Percentiles rank a stretch among this genome's conserved stretches.
Conservation (phyloP, 2,113 vertebrate species). For the Lepisosteus osseus region DNA sequence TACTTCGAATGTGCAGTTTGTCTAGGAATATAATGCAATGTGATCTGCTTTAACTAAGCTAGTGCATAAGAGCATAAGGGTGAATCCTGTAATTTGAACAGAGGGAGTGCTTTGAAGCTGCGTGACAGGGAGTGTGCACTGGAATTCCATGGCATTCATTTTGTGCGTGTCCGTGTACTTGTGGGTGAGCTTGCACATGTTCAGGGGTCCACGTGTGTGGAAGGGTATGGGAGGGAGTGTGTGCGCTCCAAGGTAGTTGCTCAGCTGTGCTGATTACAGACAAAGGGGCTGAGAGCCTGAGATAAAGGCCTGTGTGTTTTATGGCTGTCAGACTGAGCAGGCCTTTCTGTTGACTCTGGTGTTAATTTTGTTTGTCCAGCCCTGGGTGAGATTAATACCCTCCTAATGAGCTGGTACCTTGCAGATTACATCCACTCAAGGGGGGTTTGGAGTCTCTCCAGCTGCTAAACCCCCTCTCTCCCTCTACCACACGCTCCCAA, state of each 20-base stretch:
- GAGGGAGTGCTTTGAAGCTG: too few relatives aligned
- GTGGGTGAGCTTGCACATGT: background rate
- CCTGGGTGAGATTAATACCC: constrained; percentile 56
- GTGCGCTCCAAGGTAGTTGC: background rate
- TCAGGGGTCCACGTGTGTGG: constrained; percentile 9
- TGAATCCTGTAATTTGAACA: too few relatives aligned
- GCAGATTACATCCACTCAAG: constrained; percentile 46
- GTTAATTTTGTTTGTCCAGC: constrained; percentile 45
- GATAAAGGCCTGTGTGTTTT: constrained; percentile 47
- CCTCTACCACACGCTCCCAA: constrained; percentile 44
- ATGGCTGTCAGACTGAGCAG: constrained; percentile 36
- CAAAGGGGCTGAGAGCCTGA: constrained; percentile 30
- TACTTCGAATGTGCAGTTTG: too few relatives aligned
- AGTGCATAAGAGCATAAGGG: too few relatives aligned
- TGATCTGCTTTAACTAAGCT: too few relatives aligned
- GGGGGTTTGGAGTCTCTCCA: background rate
- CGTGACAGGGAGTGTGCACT: too few relatives aligned
- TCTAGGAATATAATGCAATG: too few relatives aligned
- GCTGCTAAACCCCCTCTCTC: constrained; percentile 43
- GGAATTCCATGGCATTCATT: too few relatives aligned
- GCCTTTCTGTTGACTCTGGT: constrained; percentile 46
- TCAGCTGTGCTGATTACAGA: too few relatives aligned
- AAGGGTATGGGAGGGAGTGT: background rate
- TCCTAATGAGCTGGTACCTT: constrained; percentile 55
- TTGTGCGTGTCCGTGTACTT: too few relatives aligned